phyloP scores from a whole-genome alignment of 2,113 vertebrate genomes.

The Cettia cetti region DNA sequence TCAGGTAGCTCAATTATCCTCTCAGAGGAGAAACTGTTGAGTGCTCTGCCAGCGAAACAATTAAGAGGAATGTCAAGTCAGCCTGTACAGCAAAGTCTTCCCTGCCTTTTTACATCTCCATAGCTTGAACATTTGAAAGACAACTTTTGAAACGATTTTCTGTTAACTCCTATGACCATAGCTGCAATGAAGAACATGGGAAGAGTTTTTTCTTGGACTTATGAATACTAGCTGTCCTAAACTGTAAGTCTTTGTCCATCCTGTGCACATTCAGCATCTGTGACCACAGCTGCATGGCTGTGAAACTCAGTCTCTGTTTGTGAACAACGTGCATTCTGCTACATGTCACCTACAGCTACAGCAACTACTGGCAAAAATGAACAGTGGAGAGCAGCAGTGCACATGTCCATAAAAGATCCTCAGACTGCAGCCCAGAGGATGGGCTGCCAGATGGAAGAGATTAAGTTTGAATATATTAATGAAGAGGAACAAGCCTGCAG shows the following conservation, averaged over 20 bases:
- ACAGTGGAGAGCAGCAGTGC: background rate
- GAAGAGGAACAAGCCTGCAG: constrained; percentile 34
- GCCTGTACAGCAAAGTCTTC: background rate
- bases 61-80: background rate
- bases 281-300: background rate
- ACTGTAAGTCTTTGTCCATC: background rate
- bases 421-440: background rate
- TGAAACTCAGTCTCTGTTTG: background rate
- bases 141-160: background rate
- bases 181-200: background rate
- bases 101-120: background rate
- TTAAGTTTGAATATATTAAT: constrained; percentile 49
- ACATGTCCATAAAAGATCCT: background rate
- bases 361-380: background rate
- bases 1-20: background rate
- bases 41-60: background rate
- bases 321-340: background rate
- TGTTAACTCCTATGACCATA: background rate
- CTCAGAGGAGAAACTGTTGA: background rate
- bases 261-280: background rate
- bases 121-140: background rate
- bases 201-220: background rate
- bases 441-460: constrained; percentile 48
- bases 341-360: background rate
- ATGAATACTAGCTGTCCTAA: background rate